These are phyloP conservation scores for Poeciliopsis gracilis DNA, from an alignment of 2,797 vertebrate species.

Conservation along the genomic window DNA sequence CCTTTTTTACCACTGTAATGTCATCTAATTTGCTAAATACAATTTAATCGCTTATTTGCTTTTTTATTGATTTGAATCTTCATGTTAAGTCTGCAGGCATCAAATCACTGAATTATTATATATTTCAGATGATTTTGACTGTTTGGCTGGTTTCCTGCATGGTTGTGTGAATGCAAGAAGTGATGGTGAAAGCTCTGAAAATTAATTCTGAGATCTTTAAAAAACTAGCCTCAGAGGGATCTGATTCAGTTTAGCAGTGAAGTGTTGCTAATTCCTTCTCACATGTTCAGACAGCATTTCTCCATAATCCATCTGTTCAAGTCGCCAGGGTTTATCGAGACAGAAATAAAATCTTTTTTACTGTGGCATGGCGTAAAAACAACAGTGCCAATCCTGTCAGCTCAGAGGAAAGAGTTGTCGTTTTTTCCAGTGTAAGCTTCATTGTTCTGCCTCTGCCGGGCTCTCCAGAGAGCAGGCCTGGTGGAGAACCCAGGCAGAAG, in stretches of 20 bases:
- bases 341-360: not conserved
- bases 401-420: not conserved
- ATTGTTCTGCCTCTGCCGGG: constrained; percentile 8
- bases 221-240: not conserved
- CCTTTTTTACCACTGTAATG: not conserved
- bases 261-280: not conserved
- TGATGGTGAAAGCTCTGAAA: not conserved
- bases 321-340: not conserved
- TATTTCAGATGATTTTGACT: not conserved
- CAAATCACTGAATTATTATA: not conserved
- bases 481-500: constrained; percentile 52
- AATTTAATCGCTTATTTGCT: not conserved
- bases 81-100: not conserved
- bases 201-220: not conserved
- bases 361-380: constrained; percentile 1
- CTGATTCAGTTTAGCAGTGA: not conserved
- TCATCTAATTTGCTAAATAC: not conserved
- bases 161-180: not conserved
- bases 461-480: constrained; percentile 49
- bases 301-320: constrained; percentile 1
- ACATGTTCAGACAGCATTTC: constrained; percentile 5
- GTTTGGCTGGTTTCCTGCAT: not conserved
- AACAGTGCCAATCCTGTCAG: constrained; percentile 8
- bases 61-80: not conserved
- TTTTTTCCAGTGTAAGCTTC: constrained; percentile 8